Conservation (phyloP, 2,888 invertebrate genomes). For the Capitulum mitella region DNA sequence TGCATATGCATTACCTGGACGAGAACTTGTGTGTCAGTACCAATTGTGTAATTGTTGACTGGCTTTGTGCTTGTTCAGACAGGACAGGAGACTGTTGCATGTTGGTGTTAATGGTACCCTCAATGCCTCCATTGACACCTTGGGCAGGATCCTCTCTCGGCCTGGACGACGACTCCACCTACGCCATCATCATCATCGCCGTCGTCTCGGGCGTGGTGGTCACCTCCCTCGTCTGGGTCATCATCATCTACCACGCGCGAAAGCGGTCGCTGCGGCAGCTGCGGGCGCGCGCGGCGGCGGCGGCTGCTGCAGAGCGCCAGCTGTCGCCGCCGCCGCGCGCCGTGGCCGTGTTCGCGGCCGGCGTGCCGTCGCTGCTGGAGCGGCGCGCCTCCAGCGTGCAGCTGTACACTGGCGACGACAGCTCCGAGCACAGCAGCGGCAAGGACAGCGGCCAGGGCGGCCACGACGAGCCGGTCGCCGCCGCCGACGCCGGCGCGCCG, state of each 20-base stretch:
- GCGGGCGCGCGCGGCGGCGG: neutral
- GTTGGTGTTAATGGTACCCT: too few relatives aligned
- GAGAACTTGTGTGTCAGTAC: too few relatives aligned
- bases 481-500: neutral
- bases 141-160: neutral
- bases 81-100: too few relatives aligned
- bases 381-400: neutral
- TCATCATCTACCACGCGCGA: slow-evolving; percentile 78
- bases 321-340: slow-evolving; percentile 19
- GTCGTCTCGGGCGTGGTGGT: slow-evolving; percentile 83
- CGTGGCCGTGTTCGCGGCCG: neutral
- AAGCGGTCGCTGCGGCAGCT: slow-evolving; percentile 50
- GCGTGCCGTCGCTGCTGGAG: neutral
- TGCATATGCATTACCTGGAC: too few relatives aligned
- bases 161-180: slow-evolving; percentile 47
- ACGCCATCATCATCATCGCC: slow-evolving; percentile 80
- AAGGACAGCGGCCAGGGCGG: slow-evolving; percentile 35
- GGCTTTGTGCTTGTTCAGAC: too few relatives aligned
- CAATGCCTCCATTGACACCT: too few relatives aligned
- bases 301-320: slow-evolving; percentile 11
- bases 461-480: neutral
- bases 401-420: slow-evolving; percentile 30
- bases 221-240: slow-evolving; percentile 86
- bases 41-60: too few relatives aligned
- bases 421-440: slow-evolving; percentile 36